Evolutionary conservation across 2,113 vertebrate genomes (phyloP).

Genomic region (Emydocephalus ijimae): DNA sequence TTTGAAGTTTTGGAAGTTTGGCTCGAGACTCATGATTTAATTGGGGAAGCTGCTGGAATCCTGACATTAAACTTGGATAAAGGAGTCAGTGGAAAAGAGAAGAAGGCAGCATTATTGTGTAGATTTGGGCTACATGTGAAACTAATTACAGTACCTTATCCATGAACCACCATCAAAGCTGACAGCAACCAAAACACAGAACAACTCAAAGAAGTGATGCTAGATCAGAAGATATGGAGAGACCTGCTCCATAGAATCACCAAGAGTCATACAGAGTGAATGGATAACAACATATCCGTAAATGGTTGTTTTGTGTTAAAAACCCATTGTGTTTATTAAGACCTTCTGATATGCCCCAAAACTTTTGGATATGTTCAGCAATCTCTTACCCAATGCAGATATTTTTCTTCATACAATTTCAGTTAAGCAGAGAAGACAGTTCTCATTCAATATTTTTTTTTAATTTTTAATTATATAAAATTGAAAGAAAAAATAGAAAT

Average conservation of each 20-base stretch:
- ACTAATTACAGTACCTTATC: background rate
- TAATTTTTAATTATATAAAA: too few relatives aligned
- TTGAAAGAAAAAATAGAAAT: too few relatives aligned
- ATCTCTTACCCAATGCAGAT: background rate
- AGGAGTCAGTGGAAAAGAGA: background rate
- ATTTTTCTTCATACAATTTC: background rate
- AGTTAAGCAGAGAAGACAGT: background rate
- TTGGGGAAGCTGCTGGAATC: too few relatives aligned
- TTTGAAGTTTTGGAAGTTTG: too few relatives aligned
- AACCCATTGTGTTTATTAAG: background rate
- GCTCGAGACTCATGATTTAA: too few relatives aligned
- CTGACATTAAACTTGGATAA: background rate
- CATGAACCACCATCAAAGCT: background rate
- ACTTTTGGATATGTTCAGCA: background rate
- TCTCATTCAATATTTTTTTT: background rate
- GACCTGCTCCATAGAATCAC: background rate
- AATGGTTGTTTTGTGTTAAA: background rate
- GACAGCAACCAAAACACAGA: background rate
- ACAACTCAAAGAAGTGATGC: background rate
- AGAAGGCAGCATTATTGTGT: background rate
- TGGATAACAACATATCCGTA: background rate
- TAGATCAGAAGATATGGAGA: background rate
- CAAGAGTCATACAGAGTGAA: background rate
- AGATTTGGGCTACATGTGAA: background rate
- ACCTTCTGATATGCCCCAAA: background rate